Evolutionary conservation across 2,797 vertebrate genomes (phyloP), one percentile per base, ranked within the genome.

Genomic region (Clamator glandarius): DNA sequence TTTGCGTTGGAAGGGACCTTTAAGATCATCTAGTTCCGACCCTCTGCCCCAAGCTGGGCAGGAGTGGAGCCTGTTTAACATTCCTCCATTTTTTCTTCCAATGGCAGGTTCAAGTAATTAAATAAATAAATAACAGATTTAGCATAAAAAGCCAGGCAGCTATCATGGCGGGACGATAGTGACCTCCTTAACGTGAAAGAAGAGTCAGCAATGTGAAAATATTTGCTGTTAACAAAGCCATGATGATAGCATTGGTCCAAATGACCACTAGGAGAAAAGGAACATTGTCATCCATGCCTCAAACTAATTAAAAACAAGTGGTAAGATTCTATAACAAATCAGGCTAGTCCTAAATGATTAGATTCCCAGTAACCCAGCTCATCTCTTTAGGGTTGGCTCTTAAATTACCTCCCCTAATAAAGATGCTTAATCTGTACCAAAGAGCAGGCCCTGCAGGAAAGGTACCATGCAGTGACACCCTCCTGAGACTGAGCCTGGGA

Each of bases 401-500:
- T 84, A 9, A 21, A 75, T 35, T 21, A 66, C 6, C 6, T 6
- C 14, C 44, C 23, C 29, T 36, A n/a, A 15, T 4, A 7, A 46
- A 73, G 33, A 36, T 41, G 25, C 2, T 67, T 11, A 4, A 31
- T 2, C 11, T 18, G 25, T 6, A 59, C 5, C 9, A 59, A 25
- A 4, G 0, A 13, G 36, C 29, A 21, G 31, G 29, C 18, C 25
- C 52, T 48, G 44, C 42, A 24, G 51, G 20, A 26, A 36, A 11
- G 75, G 42, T 15, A 15, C 24, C 33, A 4, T 21, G 26, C 1
- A 9, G 44, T 13, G 6, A 24, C 7, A 0, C 25, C 5, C 42
- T 28, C 61, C 66, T 3, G 10, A n/a, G 21, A 26, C 4, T 1
- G 1, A 46, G 11, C 12, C 39, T 5, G 6, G 3, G 8, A 2